A percentile compares a stretch with the other conserved stretches of the same genome.
These are phyloP conservation scores for Flexamia atlantica DNA, from an alignment of 2,888 invertebrate genomes.

Conservation along the genomic window DNA sequence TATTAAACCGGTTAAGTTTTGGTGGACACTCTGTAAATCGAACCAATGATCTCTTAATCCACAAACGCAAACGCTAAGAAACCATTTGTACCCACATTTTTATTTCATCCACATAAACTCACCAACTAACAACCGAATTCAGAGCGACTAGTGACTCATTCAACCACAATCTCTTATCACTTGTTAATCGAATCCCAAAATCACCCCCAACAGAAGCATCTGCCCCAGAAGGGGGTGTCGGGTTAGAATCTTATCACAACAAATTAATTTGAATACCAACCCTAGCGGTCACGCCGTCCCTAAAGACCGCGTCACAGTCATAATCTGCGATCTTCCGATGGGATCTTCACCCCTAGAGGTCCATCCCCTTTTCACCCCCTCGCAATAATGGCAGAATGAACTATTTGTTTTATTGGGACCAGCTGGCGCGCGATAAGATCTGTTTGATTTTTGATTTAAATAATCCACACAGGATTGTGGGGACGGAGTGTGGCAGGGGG, in stretches of 20 bases:
- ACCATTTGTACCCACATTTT: too few species aligned
- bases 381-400: conserved; percentile 19
- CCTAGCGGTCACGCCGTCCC: not conserved
- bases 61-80: too few species aligned
- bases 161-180: not conserved
- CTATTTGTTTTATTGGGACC: conserved; percentile 55
- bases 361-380: not conserved
- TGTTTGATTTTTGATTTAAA: conserved; percentile 50
- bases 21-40: too few species aligned
- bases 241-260: conserved; percentile 46
- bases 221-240: conserved; percentile 31
- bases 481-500: conserved; percentile 15
- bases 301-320: conserved; percentile 39
- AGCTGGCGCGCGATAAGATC: conserved; percentile 47
- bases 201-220: not conserved
- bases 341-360: not conserved
- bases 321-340: not conserved
- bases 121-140: too few species aligned
- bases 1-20: too few species aligned
- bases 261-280: conserved; percentile 42
- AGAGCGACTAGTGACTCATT: too few species aligned
- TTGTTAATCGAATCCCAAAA: too few species aligned
- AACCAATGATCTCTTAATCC: too few species aligned
- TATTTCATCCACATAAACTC: too few species aligned
- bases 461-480: conserved; percentile 2